Base-by-base conservation (phyloP, 2,113 vertebrate genomes). In the Channa argus region DNA sequence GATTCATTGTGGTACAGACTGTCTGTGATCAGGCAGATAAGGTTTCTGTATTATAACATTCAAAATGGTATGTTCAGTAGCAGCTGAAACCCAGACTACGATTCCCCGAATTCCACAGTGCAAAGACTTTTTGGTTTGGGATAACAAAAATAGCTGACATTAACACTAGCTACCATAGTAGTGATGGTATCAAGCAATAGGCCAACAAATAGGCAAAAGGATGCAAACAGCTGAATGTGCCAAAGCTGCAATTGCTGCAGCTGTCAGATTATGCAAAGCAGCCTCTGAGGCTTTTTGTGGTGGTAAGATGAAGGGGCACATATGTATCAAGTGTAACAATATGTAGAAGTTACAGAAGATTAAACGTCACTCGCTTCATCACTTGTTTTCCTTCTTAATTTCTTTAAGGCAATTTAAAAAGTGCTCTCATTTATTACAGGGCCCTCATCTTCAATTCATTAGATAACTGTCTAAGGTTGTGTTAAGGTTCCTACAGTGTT, bases 401-500 rank as follows among this genome's bases (percentile, higher is more conserved):
- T 10, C 51, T 33, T 50, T 43, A 6, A 58, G 11, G 37, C 45
- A 58, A 38, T 56, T 56, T 3, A n/a, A 65, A 45, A 33, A 2
- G 34, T 33, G 47, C 6, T 14, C 53, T 53, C 6, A 8, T 39
- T 52, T 51, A 45, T 36, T 41, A 5, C 8, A 36, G 41, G 33
- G 15, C 52, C 55, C 51, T 58, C 13, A 6, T 82, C 59, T 75
- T 39, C 45, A 63, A 33, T 59, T 72, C 71, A 53, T 53, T n/a
- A 58, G 15, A 56, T 61, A 33, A 4, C 54, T 58, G 44, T 61
- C 15, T 60, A 47, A 41, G 60, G 50, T 33, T 55, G 66, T 64
- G 71, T 80, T 65, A 55, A 63, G 51, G 55, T 83, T 88, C 72
- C 72, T 72, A 71, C 43, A 36, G 71, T 59, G 14, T 69, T 64